A percentile compares a stretch with the other conserved stretches of the same genome.
Evolutionary conservation across 2,113 vertebrate species (phyloP).

Genomic region (Speoplatyrhinus poulsoni): DNA sequence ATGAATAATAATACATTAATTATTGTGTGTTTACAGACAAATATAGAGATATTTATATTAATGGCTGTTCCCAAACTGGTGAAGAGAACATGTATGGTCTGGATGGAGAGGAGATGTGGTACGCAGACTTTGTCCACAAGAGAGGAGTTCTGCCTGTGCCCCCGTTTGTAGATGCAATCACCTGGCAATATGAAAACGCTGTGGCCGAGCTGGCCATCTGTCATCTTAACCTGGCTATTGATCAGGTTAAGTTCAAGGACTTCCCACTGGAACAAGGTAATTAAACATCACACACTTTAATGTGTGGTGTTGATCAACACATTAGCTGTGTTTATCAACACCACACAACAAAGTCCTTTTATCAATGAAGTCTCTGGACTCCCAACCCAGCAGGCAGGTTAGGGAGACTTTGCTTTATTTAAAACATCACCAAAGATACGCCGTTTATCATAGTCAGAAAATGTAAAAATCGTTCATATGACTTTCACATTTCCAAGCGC

Average conservation of each 20-base stretch:
- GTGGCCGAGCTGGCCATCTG: fast-evolving
- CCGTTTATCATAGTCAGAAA: too few relatives aligned
- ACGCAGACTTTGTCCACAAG: slow-evolving; percentile 29
- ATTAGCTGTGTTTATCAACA: too few relatives aligned
- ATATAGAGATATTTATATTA: neutral
- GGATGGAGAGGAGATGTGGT: slow-evolving; percentile 27
- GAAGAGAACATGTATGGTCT: neutral
- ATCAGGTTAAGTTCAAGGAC: neutral
- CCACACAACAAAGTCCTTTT: too few relatives aligned
- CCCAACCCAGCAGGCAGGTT: too few relatives aligned
- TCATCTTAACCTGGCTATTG: neutral
- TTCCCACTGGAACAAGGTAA: slow-evolving; percentile 20
- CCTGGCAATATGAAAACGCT: fast-evolving
- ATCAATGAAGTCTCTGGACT: too few relatives aligned
- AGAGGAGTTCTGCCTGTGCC: neutral
- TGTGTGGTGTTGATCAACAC: too few relatives aligned
- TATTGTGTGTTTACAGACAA: slow-evolving; percentile 10
- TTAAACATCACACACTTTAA: too few relatives aligned
- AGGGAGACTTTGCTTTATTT: too few relatives aligned
- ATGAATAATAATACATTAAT: too few relatives aligned
- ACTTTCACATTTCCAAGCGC: too few relatives aligned
- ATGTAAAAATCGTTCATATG: too few relatives aligned
- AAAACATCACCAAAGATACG: too few relatives aligned
- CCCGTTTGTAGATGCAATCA: neutral
- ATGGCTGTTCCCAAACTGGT: slow-evolving; percentile 2